A percentile compares a stretch with the other conserved stretches of the same genome.
Conservation (phyloP, 1,140 invertebrate species). For the Zaprionus inermis region DNA sequence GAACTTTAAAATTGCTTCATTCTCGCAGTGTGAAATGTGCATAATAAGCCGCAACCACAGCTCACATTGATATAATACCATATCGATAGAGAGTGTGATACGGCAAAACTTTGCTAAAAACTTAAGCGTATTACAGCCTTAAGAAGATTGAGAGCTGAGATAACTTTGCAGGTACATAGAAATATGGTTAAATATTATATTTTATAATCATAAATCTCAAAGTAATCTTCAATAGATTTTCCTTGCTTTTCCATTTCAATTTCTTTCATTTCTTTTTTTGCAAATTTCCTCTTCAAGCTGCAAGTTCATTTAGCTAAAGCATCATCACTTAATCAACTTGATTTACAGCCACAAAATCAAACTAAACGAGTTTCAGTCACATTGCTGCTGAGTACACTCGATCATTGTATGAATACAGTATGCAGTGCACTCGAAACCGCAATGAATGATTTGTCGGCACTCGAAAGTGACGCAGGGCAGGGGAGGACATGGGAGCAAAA, state of each 20-base stretch:
- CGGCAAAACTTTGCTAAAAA: neutral
- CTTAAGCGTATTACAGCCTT: too few relatives aligned
- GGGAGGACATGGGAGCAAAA: neutral
- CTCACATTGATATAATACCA: neutral
- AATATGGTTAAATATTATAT: too few relatives aligned
- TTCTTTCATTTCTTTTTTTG: neutral
- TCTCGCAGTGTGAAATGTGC: neutral
- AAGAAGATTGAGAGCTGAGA: too few relatives aligned
- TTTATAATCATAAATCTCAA: too few relatives aligned
- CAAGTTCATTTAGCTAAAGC: neutral
- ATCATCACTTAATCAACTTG: slow-evolving; percentile 1
- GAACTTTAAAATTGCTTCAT: slow-evolving; percentile 1
- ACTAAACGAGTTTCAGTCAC: neutral
- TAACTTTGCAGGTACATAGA: too few relatives aligned
- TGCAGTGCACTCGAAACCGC: slow-evolving; percentile 10
- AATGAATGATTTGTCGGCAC: slow-evolving; percentile 39
- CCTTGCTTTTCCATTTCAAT: too few relatives aligned
- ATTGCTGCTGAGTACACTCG: neutral
- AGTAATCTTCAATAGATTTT: too few relatives aligned
- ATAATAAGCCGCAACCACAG: neutral
- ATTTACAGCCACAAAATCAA: slow-evolving; percentile 10
- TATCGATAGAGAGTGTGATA: neutral
- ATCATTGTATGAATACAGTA: neutral
- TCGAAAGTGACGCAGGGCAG: neutral
- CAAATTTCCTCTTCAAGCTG: neutral